Evolutionary conservation across 2,113 vertebrate genomes (phyloP), one percentile per base, ranked within the genome.

Genomic region (Ascaphus truei): DNA sequence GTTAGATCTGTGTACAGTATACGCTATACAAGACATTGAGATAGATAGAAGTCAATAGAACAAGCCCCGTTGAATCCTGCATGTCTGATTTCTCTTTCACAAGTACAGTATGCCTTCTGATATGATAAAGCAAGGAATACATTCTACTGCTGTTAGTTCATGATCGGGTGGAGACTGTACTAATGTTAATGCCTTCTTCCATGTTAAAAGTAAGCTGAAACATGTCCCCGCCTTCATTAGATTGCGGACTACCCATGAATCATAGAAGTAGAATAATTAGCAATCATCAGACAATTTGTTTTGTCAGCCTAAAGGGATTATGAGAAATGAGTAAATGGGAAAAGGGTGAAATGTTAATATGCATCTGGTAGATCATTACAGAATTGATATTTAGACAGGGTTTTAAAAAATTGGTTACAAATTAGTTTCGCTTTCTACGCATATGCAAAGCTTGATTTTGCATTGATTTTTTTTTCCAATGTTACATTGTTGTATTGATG

Each of bases 261-360:
- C 52, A 57, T 47, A n/a, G 3, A 47, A 16, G 16, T 23, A 27
- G 27, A 57, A 68, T 58, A 57, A 58, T 58, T 58, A 68, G 27
- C 29, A 41, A 23, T 68, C 29, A 57, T 68, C 52, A 29, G 53
- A 68, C 57, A 57, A 67, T 57, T 68, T 48, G 64, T 36, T 68
- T 68, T 68, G 64, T 48, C 52, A 58, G 52, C 64, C 64, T 67
- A 33, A 67, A 67, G 64, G 64, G 64, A 39, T 39, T 52, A 65
- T 27, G 25, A 33, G 22, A 66, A 39, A 55, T 55, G 50, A 23
- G 52, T 47, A 53, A 57, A 23, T 56, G 9, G 36, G 20, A 5
- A 15, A 67, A 45, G 37, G 37, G 50, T 25, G 27, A 29, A 29
- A 67, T 67, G 52, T 57, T 57, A 67, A 56, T 57, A 56, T 47